These are phyloP conservation scores for Uromys caudimaculatus DNA, from an alignment of 2,797 vertebrate species.

Conservation along the genomic window DNA sequence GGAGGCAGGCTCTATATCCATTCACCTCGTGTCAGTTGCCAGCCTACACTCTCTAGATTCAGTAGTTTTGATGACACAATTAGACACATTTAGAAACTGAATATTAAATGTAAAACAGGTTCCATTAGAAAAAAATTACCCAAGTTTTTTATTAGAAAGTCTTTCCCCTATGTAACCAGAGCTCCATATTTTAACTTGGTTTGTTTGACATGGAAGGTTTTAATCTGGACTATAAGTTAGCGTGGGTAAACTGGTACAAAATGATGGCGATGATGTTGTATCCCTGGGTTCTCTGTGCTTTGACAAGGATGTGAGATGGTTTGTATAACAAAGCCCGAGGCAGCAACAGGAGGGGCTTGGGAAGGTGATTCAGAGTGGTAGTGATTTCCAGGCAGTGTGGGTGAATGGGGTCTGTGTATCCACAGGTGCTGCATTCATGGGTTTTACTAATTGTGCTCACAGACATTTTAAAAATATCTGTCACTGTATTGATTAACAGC, in stretches of 20 bases:
- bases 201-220: not conserved
- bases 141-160: not conserved
- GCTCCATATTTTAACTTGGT: not conserved
- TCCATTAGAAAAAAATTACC: conserved; percentile 2
- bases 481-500: not conserved
- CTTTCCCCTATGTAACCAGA: not conserved
- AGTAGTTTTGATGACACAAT: not conserved
- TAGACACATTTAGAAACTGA: not conserved
- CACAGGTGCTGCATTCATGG: not conserved
- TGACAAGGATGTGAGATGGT: not conserved
- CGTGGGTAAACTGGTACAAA: not conserved
- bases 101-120: not conserved
- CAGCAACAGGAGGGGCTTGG: not conserved
- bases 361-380: not conserved
- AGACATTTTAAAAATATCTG: not conserved
- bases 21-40: not conserved
- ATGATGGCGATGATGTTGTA: not conserved
- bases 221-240: not conserved
- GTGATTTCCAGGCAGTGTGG: not conserved
- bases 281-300: not conserved
- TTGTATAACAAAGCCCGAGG: not conserved
- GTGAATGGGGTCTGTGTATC: not conserved
- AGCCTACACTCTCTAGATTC: not conserved
- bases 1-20: not conserved
- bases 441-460: not conserved